A percentile compares a stretch with the other conserved stretches of the same genome.
These are phyloP conservation scores for Amniataba percoides DNA, from an alignment of 2,797 vertebrate genomes.

Conservation along the genomic window DNA sequence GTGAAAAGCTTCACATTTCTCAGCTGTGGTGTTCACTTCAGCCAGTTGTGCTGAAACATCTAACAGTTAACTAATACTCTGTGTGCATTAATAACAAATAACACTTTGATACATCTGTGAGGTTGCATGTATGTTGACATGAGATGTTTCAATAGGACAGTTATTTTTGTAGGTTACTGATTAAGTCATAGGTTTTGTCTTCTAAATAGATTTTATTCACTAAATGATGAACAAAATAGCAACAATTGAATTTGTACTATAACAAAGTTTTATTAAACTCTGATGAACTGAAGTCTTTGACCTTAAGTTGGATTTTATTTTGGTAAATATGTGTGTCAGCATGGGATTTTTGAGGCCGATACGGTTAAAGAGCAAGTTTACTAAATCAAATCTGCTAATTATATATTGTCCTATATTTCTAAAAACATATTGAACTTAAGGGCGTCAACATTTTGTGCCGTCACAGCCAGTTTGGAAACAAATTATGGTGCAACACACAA, in stretches of 20 bases:
- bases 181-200: slow-evolving; percentile 32
- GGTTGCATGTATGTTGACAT: slow-evolving; percentile 46
- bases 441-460: neutral
- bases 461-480: neutral
- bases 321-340: neutral
- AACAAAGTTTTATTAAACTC: slow-evolving; percentile 63
- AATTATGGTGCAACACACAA: neutral
- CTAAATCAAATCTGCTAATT: neutral
- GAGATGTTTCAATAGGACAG: slow-evolving; percentile 12
- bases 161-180: slow-evolving; percentile 48
- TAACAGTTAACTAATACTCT: slow-evolving; percentile 34
- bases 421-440: neutral
- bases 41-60: slow-evolving; percentile 26
- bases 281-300: slow-evolving; percentile 7
- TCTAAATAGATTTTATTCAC: slow-evolving; percentile 38
- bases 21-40: slow-evolving; percentile 33
- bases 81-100: slow-evolving; percentile 62
- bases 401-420: too few species aligned
- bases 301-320: slow-evolving; percentile 12
- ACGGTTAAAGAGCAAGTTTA: neutral
- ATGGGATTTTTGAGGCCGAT: neutral
- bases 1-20: slow-evolving; percentile 36
- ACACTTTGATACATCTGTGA: slow-evolving; percentile 44
- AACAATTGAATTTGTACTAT: slow-evolving; percentile 51
- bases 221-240: slow-evolving; percentile 32